Base-by-base conservation (phyloP, 2,797 vertebrate species). In the Trachurus trachurus region DNA sequence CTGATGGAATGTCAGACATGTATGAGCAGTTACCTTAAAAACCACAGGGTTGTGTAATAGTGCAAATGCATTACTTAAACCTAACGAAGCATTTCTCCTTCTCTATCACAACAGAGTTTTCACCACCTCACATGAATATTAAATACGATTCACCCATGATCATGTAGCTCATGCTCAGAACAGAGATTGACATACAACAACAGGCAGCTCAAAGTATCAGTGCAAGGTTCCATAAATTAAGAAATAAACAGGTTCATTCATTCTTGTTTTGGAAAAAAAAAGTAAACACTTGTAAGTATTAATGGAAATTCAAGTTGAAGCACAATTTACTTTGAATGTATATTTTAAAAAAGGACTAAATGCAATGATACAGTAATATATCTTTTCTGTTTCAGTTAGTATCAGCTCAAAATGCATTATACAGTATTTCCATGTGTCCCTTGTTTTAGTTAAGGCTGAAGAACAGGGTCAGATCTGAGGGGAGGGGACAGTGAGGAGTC, bases 401-500 rank as follows among this genome's bases (percentile, higher is more conserved):
- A 57, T 63, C n/a, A 65, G 9, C 9, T 58, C 6, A 68, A 31
- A 68, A 34, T 29, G 15, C 6, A 40, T 37, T 49, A 21, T 29
- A 22, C 60, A 71, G 53, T 84, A 49, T 63, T 66, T 67, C 45
- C 9, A 50, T 26, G 31, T 8, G 1, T 45, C 17, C 58, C 15
- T 67, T 71, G 22, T 45, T 22, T 71, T 66, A 0, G 45, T 22
- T 6, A 26, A 70, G 66, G 34, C 29, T 64, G 45, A 37, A 31
- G 39, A 11, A n/a, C 0, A 4, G 8, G 13, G 69, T 98, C 91
- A 99, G 84, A 99, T 99, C 81, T 99, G 97, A 34, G 98, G 98
- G 21, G 98, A 99, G 1, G 98, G 97, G 39, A 99, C 95, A 0
- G 97, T 99, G 65, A 99, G 96, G 71, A 99, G 95, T 74, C 98